These are phyloP conservation scores for crab-eating macaque (Macaca fascicularis) DNA, from an alignment of 2,113 vertebrate species.

Conservation along the genomic window T2T-MFA8v1.1 NC_088390.1:2477501-2478000, in stretches of 20 bases:
- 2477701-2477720: background rate
- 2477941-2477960: conserved; percentile 57
- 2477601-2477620: conserved; percentile 46
- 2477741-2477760: background rate
- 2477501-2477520: too few relatives aligned
- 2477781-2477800: background rate
- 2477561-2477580: background rate
- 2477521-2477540: rapidly evolving
- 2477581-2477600: background rate
- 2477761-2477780: background rate
- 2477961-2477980: conserved; percentile 22
- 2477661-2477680: conserved; percentile 18
- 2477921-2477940: conserved; percentile 36
- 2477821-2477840: background rate
- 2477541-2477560: conserved; percentile 4
- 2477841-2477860: background rate
- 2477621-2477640: background rate
- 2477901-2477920: conserved; percentile 63
- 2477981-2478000: background rate
- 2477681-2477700: background rate
- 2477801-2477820: background rate
- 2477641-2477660: background rate
- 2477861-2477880: conserved; percentile 68
- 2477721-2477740: background rate
- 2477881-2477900: conserved; percentile 68